Conservation (phyloP, 2,113 vertebrate genomes). For the Lophura nycthemera region DNA sequence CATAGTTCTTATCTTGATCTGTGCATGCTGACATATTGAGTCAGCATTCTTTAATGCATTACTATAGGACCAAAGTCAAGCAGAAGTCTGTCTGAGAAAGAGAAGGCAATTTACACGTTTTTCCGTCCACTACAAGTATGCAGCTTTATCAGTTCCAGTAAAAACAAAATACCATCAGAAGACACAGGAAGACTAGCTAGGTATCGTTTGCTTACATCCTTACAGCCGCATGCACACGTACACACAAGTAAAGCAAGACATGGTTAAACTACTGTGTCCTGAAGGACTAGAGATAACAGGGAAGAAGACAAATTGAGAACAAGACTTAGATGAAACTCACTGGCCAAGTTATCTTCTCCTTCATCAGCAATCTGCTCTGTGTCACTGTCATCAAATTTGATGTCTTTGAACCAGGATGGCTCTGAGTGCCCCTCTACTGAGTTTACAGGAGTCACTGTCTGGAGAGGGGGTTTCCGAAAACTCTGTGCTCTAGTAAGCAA, state of each 20-base stretch:
- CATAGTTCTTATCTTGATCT: neutral
- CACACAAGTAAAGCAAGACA: conserved; percentile 40
- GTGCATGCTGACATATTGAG: neutral
- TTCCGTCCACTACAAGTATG: conserved; percentile 3
- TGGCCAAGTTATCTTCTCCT: conserved; percentile 88
- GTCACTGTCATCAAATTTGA: conserved; percentile 99
- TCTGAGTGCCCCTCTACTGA: conserved; percentile 97
- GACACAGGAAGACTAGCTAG: neutral
- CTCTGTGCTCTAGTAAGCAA: conserved; percentile 88
- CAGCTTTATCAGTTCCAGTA: conserved; percentile 8
- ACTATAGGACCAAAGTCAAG: neutral
- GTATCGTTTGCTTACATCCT: conserved; percentile 22
- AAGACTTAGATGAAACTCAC: conserved; percentile 78
- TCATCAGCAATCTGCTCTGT: conserved; percentile 94
- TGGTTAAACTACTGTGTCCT: neutral
- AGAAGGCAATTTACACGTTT: neutral
- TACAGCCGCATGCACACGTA: neutral
- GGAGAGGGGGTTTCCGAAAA: conserved; percentile 97
- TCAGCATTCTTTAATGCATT: neutral
- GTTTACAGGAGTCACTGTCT: conserved; percentile 95
- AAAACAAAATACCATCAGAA: conserved; percentile 60
- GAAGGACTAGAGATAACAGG: neutral
- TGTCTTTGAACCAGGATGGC: conserved; percentile 99
- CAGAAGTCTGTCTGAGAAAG: conserved; percentile 23
- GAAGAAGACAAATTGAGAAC: neutral